Evolutionary conservation across 2,113 vertebrate species (phyloP).

Genomic region (Struthio camelus): DNA sequence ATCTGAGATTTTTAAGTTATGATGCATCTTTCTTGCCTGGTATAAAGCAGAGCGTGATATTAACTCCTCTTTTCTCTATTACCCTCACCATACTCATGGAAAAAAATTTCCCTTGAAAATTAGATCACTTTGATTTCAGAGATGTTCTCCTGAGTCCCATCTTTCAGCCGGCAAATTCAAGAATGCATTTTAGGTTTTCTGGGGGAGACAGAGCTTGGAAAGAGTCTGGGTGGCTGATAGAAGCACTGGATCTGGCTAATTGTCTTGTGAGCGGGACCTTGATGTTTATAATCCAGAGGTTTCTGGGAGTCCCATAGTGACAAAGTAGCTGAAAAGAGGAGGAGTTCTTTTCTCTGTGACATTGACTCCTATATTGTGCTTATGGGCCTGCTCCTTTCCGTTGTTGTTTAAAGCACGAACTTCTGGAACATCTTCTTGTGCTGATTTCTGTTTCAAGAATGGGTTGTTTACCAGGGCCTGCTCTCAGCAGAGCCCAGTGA

Average conservation of each 20-base stretch:
- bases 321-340: slow-evolving; percentile 53
- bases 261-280: slow-evolving; percentile 52
- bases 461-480: not conserved
- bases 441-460: not conserved
- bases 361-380: not conserved
- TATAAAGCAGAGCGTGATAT: not conserved
- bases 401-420: not conserved
- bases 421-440: not conserved
- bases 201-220: not conserved
- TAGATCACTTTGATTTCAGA: fast-evolving
- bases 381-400: not conserved
- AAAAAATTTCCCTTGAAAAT: not conserved
- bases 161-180: not conserved
- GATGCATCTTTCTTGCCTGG: not conserved
- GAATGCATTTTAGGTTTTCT: not conserved
- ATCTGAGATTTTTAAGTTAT: not conserved
- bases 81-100: not conserved
- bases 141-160: not conserved
- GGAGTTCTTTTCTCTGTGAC: not conserved
- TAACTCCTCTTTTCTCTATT: not conserved
- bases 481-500: not conserved
- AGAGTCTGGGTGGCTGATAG: not conserved
- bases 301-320: slow-evolving; percentile 39
- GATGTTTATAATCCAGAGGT: slow-evolving; percentile 18
- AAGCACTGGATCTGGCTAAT: slow-evolving; percentile 39